Percentiles rank a stretch among this genome's conserved stretches.
These are phyloP conservation scores for Metopia argyrocephala DNA, from an alignment of 2,888 invertebrate genomes.

Conservation along the genomic window DNA sequence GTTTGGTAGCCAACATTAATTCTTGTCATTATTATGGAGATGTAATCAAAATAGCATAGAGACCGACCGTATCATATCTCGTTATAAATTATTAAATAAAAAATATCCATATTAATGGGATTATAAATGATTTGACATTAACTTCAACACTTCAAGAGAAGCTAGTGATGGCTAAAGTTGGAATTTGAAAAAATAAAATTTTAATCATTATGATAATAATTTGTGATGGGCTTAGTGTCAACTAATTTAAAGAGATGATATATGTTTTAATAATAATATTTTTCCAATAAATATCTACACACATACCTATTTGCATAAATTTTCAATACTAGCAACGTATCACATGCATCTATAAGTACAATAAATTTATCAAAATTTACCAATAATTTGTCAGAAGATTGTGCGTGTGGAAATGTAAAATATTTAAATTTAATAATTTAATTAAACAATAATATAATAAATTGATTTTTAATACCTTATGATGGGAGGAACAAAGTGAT, in stretches of 20 bases:
- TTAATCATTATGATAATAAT: constrained; percentile 33
- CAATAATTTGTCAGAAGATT: too few relatives aligned
- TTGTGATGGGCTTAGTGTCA: constrained; percentile 53
- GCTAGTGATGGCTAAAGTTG: neutral
- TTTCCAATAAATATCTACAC: constrained; percentile 1
- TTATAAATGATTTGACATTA: constrained; percentile 47
- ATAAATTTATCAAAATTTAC: too few relatives aligned
- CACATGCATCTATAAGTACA: too few relatives aligned
- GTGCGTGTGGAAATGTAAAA: neutral
- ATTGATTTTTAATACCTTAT: neutral
- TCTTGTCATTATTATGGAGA: neutral
- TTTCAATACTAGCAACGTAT: neutral
- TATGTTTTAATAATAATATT: constrained; percentile 37
- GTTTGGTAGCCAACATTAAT: neutral
- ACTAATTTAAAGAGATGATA: constrained; percentile 33
- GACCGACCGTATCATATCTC: neutral
- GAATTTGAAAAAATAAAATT: neutral
- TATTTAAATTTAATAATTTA: neutral
- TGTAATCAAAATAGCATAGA: neutral
- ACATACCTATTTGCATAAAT: constrained; percentile 53
- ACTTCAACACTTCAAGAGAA: constrained; percentile 20
- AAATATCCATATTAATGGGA: constrained; percentile 5
- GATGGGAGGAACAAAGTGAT: too few relatives aligned
- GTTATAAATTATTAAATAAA: neutral
- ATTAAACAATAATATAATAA: neutral